phyloP scores from a whole-genome alignment of 2,888 invertebrate species.

The Polymixis flavicincta region DNA sequence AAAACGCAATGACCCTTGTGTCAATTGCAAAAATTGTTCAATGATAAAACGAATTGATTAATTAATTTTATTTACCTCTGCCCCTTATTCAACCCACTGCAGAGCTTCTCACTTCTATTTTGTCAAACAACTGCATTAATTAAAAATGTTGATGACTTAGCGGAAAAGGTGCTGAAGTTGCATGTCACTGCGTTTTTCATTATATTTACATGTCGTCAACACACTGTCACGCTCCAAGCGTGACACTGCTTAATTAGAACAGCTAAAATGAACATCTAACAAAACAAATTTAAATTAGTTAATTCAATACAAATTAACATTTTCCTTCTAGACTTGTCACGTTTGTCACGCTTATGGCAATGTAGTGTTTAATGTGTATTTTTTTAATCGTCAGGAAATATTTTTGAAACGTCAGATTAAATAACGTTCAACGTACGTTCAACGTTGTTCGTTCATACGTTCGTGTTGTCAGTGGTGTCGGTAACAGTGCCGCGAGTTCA shows the following conservation, averaged over 20 bases:
- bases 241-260: constrained; percentile 36
- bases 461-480: no score
- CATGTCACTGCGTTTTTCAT: constrained; percentile 15
- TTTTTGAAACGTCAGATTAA: no score
- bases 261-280: background rate
- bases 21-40: background rate
- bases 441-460: no score
- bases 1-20: background rate
- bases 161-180: constrained; percentile 8
- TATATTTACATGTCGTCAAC: constrained; percentile 12
- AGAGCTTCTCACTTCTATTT: background rate
- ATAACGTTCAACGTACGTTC: no score
- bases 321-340: constrained; percentile 5
- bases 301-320: background rate
- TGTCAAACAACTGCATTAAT: background rate
- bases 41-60: background rate
- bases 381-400: no score
- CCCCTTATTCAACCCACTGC: background rate
- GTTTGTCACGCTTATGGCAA: background rate
- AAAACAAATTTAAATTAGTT: constrained; percentile 25
- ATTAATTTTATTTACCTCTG: background rate
- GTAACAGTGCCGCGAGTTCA: no score
- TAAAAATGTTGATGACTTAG: constrained; percentile 11
- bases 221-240: constrained; percentile 22
- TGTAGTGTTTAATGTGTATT: background rate